Evolutionary conservation across 2,797 vertebrate genomes (phyloP).

Genomic region (Enteromius trimaculatus): DNA sequence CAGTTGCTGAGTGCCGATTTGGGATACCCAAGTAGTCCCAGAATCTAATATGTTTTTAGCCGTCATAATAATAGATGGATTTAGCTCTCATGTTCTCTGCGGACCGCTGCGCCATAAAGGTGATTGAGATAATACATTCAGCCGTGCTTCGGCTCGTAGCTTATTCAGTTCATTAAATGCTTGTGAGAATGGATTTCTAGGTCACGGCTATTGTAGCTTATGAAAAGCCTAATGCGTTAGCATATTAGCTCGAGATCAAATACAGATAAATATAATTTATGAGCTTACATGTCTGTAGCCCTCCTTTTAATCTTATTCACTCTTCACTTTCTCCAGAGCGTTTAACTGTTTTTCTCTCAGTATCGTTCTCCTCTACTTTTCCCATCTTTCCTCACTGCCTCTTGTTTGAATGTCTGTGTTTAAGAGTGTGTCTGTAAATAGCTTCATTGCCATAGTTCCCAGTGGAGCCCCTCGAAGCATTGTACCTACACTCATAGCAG

Average conservation of each 20-base stretch:
- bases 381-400: not conserved
- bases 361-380: not conserved
- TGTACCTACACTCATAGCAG: conserved; percentile 63
- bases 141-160: conserved; percentile 10
- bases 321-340: conserved; percentile 1
- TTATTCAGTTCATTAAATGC: conserved; percentile 48
- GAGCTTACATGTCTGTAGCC: conserved; percentile 19
- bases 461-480: conserved; percentile 49
- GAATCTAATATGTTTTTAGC: conserved; percentile 17
- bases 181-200: conserved; percentile 48
- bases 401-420: conserved; percentile 23
- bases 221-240: conserved; percentile 47
- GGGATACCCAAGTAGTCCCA: conserved; percentile 2
- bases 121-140: conserved; percentile 47
- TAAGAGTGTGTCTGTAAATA: conserved; percentile 62
- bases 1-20: not conserved
- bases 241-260: conserved; percentile 53
- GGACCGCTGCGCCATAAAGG: conserved; percentile 4
- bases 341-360: not conserved
- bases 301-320: conserved; percentile 34
- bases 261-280: conserved; percentile 57
- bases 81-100: conserved; percentile 24
- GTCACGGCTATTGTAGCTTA: conserved; percentile 50
- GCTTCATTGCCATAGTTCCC: conserved; percentile 67
- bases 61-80: conserved; percentile 10